These are phyloP conservation scores for Benthochromis sp. DNA, from an alignment of 2,113 vertebrate genomes.

Conservation along the genomic window DNA sequence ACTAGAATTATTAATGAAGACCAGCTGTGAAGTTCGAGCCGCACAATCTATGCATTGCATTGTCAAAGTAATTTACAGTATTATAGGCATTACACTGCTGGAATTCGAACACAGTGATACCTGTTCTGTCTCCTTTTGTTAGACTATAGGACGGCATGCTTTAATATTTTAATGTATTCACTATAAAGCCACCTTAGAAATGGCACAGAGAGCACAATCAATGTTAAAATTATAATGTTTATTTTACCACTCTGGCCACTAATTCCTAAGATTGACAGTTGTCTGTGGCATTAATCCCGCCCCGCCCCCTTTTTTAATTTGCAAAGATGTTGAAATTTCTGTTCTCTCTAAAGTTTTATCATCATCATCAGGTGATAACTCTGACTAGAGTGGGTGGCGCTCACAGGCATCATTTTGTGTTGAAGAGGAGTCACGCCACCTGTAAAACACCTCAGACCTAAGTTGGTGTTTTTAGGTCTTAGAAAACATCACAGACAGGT, in stretches of 20 bases:
- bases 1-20: background rate
- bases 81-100: background rate
- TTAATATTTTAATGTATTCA: background rate
- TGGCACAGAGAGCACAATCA: background rate
- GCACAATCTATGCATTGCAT: background rate
- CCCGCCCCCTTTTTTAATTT: background rate
- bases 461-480: background rate
- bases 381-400: background rate
- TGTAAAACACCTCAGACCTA: background rate
- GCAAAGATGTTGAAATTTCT: background rate
- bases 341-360: background rate
- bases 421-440: background rate
- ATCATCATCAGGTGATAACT: background rate
- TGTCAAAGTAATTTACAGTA: background rate
- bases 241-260: background rate
- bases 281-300: fast-evolving
- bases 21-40: background rate
- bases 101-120: background rate
- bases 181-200: background rate
- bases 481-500: background rate
- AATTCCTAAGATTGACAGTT: background rate
- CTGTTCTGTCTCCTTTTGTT: background rate
- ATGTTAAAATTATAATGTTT: background rate
- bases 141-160: fast-evolving
- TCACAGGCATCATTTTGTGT: background rate